Conservation (phyloP, 2,888 invertebrate species). For the Sminthurides aquaticus region DNA sequence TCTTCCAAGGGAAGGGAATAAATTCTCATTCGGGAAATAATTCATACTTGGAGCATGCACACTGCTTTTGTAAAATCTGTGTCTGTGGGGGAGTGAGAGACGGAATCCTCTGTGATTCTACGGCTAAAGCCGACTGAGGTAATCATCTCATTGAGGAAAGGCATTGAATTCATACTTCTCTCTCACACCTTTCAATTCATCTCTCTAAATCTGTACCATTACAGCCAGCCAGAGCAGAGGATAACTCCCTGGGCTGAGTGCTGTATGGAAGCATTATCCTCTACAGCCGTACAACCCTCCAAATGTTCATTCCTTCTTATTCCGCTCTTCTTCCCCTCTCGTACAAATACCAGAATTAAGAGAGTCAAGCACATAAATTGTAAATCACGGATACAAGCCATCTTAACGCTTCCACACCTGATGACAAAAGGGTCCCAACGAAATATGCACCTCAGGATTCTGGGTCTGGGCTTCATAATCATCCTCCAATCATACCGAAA, state of each 20-base stretch:
- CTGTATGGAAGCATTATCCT: too few relatives aligned
- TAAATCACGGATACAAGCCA: neutral
- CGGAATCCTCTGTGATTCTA: neutral
- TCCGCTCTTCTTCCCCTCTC: neutral
- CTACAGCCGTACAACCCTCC: too few relatives aligned
- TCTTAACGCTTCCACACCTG: neutral
- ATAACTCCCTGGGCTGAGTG: too few relatives aligned
- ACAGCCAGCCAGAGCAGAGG: too few relatives aligned
- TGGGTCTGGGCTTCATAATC: too few relatives aligned
- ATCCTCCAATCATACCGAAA: neutral
- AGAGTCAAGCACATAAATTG: neutral
- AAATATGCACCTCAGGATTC: neutral
- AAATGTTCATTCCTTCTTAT: neutral
- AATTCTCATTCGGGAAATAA: neutral
- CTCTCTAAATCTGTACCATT: neutral
- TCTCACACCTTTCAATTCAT: neutral
- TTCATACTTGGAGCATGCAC: neutral
- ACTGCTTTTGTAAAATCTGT: neutral
- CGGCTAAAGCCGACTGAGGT: neutral
- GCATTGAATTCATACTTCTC: neutral
- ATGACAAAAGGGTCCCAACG: neutral
- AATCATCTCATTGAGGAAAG: neutral
- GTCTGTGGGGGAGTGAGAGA: neutral
- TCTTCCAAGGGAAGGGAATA: neutral
- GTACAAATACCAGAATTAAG: neutral